These are phyloP conservation scores for Coelinius sp. DNA, from an alignment of 2,888 invertebrate species.

Conservation along the genomic window DNA sequence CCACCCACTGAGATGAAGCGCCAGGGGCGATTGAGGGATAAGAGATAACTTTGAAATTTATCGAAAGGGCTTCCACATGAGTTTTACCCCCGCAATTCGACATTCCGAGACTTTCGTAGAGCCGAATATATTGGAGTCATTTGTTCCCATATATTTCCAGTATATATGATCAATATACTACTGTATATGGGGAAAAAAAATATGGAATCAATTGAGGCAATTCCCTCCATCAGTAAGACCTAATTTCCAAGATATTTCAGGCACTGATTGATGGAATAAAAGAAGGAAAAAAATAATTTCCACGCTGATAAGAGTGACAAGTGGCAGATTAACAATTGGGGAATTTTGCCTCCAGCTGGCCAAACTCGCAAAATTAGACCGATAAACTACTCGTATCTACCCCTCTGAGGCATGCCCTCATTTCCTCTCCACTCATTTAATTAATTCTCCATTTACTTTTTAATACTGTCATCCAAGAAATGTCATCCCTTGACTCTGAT, in stretches of 20 bases:
- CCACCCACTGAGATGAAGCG: background rate
- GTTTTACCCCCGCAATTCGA: too few species aligned
- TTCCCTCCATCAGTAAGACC: background rate
- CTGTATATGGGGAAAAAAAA: background rate
- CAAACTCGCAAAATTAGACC: constrained; percentile 23
- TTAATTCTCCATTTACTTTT: background rate
- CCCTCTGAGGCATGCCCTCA: constrained; percentile 20
- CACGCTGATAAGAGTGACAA: background rate
- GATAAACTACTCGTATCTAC: constrained; percentile 28
- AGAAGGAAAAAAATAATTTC: background rate
- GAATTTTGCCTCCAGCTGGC: background rate
- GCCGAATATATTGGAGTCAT: background rate
- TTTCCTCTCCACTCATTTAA: constrained; percentile 21
- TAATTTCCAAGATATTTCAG: background rate
- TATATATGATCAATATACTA: background rate
- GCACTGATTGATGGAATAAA: background rate
- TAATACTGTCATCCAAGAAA: background rate
- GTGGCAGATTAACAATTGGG: constrained; percentile 25
- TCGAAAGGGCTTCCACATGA: background rate
- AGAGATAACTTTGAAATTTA: constrained; percentile 16
- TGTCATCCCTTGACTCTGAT: constrained; percentile 21
- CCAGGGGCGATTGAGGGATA: background rate
- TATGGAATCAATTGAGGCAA: background rate
- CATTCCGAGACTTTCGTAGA: background rate
- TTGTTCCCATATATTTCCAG: background rate